These are phyloP conservation scores for Telmatochromis sp. DNA, from an alignment of 2,113 vertebrate species.

Conservation along the genomic window DNA sequence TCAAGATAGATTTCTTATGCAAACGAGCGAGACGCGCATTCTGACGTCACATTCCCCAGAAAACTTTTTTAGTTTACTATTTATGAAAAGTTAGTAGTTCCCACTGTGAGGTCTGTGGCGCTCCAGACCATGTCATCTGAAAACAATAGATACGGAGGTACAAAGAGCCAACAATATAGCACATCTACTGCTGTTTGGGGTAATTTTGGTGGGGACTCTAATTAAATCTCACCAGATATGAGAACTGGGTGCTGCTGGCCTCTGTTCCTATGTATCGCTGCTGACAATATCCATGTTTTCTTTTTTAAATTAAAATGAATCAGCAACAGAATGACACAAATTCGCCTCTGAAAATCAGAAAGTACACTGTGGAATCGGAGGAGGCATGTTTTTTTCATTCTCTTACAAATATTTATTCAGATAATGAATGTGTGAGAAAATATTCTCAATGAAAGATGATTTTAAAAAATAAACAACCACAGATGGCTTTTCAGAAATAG, in stretches of 20 bases:
- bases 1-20: background rate
- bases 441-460: background rate
- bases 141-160: background rate
- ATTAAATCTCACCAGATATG: background rate
- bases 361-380: background rate
- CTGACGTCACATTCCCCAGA: constrained; percentile 40
- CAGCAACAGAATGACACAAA: background rate
- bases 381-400: background rate
- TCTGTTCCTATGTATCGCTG: background rate
- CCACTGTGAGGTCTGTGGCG: background rate
- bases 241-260: background rate
- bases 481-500: background rate
- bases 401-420: background rate
- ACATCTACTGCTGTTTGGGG: background rate
- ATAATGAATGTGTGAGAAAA: background rate
- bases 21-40: constrained; percentile 21
- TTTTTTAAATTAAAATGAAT: background rate
- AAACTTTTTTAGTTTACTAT: background rate
- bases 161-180: background rate
- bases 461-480: background rate
- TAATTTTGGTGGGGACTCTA: background rate
- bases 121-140: background rate
- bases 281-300: background rate
- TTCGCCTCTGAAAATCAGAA: background rate
- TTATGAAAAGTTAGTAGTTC: background rate